These are phyloP conservation scores for Triplophysa rosa DNA, from an alignment of 2,113 vertebrate genomes.

Conservation along the genomic window DNA sequence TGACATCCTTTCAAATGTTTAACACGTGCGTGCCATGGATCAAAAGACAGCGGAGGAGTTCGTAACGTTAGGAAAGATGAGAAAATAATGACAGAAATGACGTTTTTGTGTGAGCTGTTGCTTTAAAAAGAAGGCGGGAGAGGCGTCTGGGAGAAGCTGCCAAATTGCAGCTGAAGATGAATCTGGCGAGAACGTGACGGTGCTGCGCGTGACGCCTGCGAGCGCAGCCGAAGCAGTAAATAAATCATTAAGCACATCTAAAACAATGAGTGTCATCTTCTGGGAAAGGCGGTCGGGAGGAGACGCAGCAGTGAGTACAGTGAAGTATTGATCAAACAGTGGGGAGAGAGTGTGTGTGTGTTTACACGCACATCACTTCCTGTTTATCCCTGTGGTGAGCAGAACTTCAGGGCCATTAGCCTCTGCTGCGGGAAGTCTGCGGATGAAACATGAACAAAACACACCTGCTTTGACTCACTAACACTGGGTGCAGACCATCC, in stretches of 20 bases:
- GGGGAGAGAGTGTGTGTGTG: not conserved
- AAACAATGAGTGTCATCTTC: constrained; percentile 61
- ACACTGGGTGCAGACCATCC: too few species aligned
- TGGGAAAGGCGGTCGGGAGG: constrained; percentile 12
- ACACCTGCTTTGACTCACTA: not conserved
- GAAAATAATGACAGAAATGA: not conserved
- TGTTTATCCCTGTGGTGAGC: constrained; percentile 37
- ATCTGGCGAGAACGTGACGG: constrained; percentile 40
- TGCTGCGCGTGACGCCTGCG: constrained; percentile 25
- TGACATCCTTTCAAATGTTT: too few species aligned
- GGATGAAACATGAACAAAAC: constrained; percentile 3
- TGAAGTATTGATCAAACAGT: constrained; percentile 40
- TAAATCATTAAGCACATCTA: constrained; percentile 63
- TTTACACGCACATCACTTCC: not conserved
- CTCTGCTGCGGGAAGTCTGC: not conserved
- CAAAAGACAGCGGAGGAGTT: too few species aligned
- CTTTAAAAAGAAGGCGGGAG: not conserved
- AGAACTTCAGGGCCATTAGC: constrained; percentile 35
- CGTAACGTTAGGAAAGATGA: too few species aligned
- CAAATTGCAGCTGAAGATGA: not conserved
- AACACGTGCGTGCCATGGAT: too few species aligned
- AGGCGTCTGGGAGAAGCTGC: too few species aligned
- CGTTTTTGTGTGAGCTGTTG: too few species aligned
- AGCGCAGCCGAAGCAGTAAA: constrained; percentile 57
- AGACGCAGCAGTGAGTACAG: constrained; percentile 42